Conservation (phyloP, 2,888 invertebrate genomes). For the Sesia apiformis region DNA sequence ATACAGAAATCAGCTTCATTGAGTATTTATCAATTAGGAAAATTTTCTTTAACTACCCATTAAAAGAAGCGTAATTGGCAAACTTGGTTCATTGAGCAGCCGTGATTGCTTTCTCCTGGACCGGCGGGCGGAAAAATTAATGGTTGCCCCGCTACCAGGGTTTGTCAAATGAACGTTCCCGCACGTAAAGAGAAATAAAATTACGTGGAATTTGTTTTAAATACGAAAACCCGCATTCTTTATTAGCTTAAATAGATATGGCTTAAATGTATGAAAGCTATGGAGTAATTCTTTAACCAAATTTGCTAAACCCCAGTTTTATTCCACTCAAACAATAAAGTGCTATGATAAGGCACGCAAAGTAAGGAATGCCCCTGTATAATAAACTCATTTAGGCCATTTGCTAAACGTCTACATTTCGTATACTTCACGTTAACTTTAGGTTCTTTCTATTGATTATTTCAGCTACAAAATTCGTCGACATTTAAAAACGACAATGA, state of each 20-base stretch:
- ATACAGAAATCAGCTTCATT: no score
- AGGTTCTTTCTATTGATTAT: no score
- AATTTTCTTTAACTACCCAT: constrained; percentile 52
- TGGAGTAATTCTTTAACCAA: neutral
- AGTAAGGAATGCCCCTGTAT: neutral
- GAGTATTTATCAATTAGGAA: constrained; percentile 30
- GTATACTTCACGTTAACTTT: no score
- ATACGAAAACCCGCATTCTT: neutral
- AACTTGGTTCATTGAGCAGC: constrained; percentile 57
- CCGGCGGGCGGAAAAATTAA: constrained; percentile 45
- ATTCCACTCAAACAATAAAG: neutral
- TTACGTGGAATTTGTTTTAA: neutral
- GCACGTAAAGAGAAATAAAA: constrained; percentile 1
- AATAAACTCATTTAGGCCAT: neutral
- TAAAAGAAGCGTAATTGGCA: constrained; percentile 58
- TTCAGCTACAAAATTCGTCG: no score
- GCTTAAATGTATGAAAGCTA: no score
- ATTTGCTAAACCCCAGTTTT: neutral
- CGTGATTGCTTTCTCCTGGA: constrained; percentile 51
- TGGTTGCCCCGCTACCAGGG: constrained; percentile 36
- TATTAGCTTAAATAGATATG: neutral
- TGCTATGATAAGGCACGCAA: neutral
- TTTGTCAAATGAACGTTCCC: constrained; percentile 22
- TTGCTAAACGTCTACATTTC: neutral
- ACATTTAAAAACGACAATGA: neutral